Evolutionary conservation across 2,113 vertebrate genomes (phyloP), one percentile per base, ranked within the genome.

Genomic region (Cyprinodon tularosa): DNA sequence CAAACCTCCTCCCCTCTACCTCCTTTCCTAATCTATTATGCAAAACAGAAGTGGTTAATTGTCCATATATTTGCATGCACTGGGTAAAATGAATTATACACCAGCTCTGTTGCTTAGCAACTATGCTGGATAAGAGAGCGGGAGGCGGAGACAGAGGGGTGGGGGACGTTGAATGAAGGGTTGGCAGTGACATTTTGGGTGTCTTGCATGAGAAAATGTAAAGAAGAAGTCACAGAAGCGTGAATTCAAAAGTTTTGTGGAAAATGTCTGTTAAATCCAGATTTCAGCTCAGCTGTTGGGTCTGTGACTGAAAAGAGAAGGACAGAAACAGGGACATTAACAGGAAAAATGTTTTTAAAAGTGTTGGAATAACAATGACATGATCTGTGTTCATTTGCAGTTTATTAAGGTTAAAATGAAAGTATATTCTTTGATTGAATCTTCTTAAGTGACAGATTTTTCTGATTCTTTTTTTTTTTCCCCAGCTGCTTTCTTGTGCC

Each of bases 11-110:
- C 62, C 60, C 59, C 22, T 22, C 68, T 72, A 45, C 79, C 77
- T 79, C 83, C 83, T 68, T 62, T 77, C 81, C 74, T 80, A 85
- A 91, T 89, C 84, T 90, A 90, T 91, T 91, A 91, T 91, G 90
- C 90, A 90, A 90, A 91, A 90, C 90, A 91, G 85, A 90, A 91
- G 88, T 90, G 86, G 78, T 91, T 91, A 89, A 91, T 90, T 88
- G 89, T 90, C 86, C 90, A 91, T 88, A 89, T 91, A 90, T 92
- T 92, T 92, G 88, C 86, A 88, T 90, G 88, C 68, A 80, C 83
- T 71, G 84, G 77, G 83, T 90, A 89, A 90, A 90, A 88, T 91
- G 81, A 90, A 90, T 89, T 90, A 88, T 91, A 86, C 83, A 84
- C 80, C 79, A 44, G 12, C 79, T 73, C 60, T 5, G 91, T 92